Conservation (phyloP, 2,797 vertebrate genomes). For the Pempheris klunzingeri region DNA sequence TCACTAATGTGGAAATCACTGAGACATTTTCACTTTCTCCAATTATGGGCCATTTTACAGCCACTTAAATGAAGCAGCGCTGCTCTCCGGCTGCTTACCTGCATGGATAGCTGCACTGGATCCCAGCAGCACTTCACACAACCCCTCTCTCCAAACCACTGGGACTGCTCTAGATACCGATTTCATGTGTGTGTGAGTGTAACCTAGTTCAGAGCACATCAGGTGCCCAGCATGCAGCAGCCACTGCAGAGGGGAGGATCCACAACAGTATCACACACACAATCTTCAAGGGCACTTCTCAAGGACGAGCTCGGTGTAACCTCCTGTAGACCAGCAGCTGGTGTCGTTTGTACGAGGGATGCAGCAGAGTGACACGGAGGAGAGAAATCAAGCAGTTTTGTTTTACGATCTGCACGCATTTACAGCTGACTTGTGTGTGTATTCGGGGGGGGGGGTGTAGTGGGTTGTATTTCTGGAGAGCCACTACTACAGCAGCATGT, state of each 20-base stretch:
- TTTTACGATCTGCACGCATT: constrained; percentile 16
- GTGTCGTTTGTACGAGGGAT: background rate
- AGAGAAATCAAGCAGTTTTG: background rate
- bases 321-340: constrained; percentile 53
- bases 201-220: constrained; percentile 78
- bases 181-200: constrained; percentile 48
- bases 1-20: background rate
- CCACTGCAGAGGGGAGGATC: constrained; percentile 83
- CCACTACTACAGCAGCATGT: background rate
- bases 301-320: constrained; percentile 71
- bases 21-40: background rate
- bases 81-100: constrained; percentile 25
- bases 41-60: constrained; percentile 2
- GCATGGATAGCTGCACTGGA: constrained; percentile 28
- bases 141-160: constrained; percentile 34
- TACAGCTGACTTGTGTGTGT: constrained; percentile 14
- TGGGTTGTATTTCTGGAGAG: background rate
- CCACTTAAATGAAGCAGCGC: background rate
- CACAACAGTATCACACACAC: constrained; percentile 45
- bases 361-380: background rate
- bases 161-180: constrained; percentile 69
- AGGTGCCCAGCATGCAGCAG: constrained; percentile 76
- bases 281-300: constrained; percentile 73
- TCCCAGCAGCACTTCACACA: constrained; percentile 42
- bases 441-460: too few relatives aligned